Evolutionary conservation across 2,797 vertebrate species (phyloP), one percentile per base, ranked within the genome.

Genomic region (Acrossocheilus wenchowensis): DNA sequence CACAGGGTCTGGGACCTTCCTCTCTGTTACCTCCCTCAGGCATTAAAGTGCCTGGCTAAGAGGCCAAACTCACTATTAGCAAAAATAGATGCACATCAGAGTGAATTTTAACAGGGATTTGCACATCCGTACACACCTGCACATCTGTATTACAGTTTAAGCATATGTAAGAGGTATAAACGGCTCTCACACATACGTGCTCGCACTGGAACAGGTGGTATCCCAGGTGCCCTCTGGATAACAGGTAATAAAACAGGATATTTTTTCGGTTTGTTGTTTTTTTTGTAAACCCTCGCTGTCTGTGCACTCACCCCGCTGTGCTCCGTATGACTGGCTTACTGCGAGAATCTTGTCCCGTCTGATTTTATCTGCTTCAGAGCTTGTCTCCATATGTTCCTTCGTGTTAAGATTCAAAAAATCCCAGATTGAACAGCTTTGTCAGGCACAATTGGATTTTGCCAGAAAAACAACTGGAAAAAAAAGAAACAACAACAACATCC

Each of bases 21-120:
- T 92, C 92, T 89, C 88, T 78, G 86, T 68, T 66, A 91, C 93
- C 92, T 92, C 89, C 82, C 52, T 88, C 62, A 82, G 43, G 11
- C 86, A 91, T 92, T 91, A 91, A 89, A 90, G 87, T 79, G 48
- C 64, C 79, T 86, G 92, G 92, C 85, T 60, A 66, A 72, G 68
- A 84, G 82, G 43, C 54, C 60, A 85, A 66, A 62, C 26, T 85
- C 72, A 69, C 85, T 92, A 93, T 93, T 90, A 80, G 93, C 93
- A 92, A 91, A 91, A 93, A 94, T 88, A 92, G 91, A 83, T 89
- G 85, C 91, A 93, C 83, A 92, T 96, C 95, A 94, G 90, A 94
- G 93, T 93, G 92, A 93, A 93, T 93, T 95, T 96, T 95, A 95
- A 96, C 95, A 95, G 93, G 95, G 92, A 81, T 81, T 88, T 90